These are phyloP conservation scores for Drosophila suzukii DNA, from an alignment of 1,140 invertebrate species.

Conservation along the genomic window DNA sequence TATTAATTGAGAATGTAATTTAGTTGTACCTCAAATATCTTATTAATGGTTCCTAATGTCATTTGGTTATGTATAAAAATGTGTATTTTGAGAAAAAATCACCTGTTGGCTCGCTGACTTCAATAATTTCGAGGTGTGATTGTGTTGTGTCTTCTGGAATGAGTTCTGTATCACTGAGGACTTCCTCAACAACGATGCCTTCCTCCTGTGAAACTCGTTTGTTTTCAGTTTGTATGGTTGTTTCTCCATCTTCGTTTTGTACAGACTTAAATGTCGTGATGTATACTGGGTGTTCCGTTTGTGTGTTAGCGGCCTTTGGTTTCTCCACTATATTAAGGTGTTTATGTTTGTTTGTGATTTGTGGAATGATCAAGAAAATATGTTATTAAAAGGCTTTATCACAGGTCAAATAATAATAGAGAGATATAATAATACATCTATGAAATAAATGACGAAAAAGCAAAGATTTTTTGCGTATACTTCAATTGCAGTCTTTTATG, in stretches of 20 bases:
- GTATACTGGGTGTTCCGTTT: constrained; percentile 79
- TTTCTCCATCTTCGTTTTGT: constrained; percentile 80
- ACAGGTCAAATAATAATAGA: constrained; percentile 2
- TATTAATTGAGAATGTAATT: constrained; percentile 16
- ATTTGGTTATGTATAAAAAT: constrained; percentile 23
- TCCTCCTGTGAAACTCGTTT: constrained; percentile 78
- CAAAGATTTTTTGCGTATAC: constrained; percentile 56
- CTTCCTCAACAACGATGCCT: constrained; percentile 83
- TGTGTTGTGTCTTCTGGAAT: constrained; percentile 67
- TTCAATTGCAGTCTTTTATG: constrained; percentile 42
- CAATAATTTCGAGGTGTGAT: constrained; percentile 76
- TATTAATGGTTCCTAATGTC: neutral
- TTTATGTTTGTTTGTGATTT: constrained; percentile 35
- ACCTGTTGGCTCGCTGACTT: constrained; percentile 82
- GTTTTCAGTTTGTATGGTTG: constrained; percentile 74
- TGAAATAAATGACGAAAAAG: constrained; percentile 3
- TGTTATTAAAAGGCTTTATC: constrained; percentile 42
- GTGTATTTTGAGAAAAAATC: constrained; percentile 52
- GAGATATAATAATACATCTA: constrained; percentile 2
- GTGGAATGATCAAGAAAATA: constrained; percentile 59
- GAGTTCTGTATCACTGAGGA: constrained; percentile 82
- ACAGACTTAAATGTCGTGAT: constrained; percentile 83
- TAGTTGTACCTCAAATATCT: constrained; percentile 10
- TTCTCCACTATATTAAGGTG: constrained; percentile 60
- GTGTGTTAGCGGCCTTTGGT: constrained; percentile 67